phyloP scores from a whole-genome alignment of 2,113 vertebrate species.

The Zosterops borbonicus region DNA sequence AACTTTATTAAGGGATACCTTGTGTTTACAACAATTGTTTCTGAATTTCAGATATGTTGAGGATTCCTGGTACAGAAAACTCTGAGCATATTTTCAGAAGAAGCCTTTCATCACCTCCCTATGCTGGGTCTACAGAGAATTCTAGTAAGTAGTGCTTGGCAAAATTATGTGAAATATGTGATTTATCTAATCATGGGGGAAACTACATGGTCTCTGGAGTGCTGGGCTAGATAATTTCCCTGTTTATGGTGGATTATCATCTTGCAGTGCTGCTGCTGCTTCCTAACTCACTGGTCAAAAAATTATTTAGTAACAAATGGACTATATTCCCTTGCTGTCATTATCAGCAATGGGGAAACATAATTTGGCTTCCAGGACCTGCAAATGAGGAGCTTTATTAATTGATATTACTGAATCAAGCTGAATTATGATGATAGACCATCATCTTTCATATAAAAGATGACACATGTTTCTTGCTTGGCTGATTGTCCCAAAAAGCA shows the following conservation, averaged over 20 bases:
- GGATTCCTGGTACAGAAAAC: slow-evolving; percentile 46
- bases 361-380: neutral
- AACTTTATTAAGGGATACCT: too few relatives aligned
- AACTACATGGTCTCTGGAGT: neutral
- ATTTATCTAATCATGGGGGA: neutral
- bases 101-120: slow-evolving; percentile 68
- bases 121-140: slow-evolving; percentile 70
- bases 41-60: slow-evolving; percentile 58
- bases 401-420: neutral
- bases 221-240: neutral
- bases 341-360: neutral
- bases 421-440: neutral
- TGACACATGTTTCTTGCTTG: neutral
- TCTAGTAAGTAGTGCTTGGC: slow-evolving; percentile 68
- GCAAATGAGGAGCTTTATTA: slow-evolving; percentile 38
- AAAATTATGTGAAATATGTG: neutral
- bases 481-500: slow-evolving; percentile 37
- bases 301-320: neutral
- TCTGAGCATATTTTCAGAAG: slow-evolving; percentile 68
- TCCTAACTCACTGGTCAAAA: neutral
- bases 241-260: neutral
- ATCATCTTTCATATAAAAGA: neutral
- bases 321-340: neutral
- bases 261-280: neutral
- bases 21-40: neutral